Base-by-base conservation (phyloP, 2,888 invertebrate genomes). In the Andrena hattorfiana region DNA sequence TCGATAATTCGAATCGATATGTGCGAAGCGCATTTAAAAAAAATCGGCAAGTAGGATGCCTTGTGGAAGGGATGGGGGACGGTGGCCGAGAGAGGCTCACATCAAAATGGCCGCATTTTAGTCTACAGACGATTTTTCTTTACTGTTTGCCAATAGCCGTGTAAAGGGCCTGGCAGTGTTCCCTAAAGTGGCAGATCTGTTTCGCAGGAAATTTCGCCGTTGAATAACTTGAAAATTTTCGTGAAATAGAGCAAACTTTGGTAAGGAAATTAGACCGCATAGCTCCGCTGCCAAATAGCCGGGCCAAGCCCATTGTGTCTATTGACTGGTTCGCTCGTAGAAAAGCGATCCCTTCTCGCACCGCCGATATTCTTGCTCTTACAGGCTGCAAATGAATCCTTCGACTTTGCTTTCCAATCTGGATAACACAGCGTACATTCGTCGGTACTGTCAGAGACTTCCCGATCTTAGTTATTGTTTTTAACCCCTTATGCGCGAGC, bases 51-150 rank as follows among this genome's bases (percentile, higher is more conserved):
- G 77, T 77, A 76, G 81, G 77, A 72, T 76, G 76, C 74, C 73
- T 73, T 78, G 56, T 81, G 83, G 84, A 77, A 85, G 81, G 83
- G 77, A 73, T 75, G 73, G 81, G 85, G 78, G 85, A 86, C 85
- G 85, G 85, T 86, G 85, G 77, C 79, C 80, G 80, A 84, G 80
- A 88, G 85, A 88, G 85, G 75, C 77, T 84, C 89, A 87, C 85
- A 87, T 83, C 96, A 97, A 96, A 97, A 97, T 97, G 97, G 97
- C 97, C 97, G 97, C 97, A 96, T 96, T 97, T 97, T 97, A 96
- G 96, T 96, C 91, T 90, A 89, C 91, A 91, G 95, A 95, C 95
- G 95, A 95, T 94, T 96, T 96, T 96, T 96, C 96, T 97, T 96
- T 96, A 96, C 96, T 96, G 96, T 96, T 96, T 95, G 96, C 96